Evolutionary conservation across 2,797 vertebrate genomes (phyloP), one percentile per base, ranked within the genome.

Genomic region (Synanceia verrucosa): DNA sequence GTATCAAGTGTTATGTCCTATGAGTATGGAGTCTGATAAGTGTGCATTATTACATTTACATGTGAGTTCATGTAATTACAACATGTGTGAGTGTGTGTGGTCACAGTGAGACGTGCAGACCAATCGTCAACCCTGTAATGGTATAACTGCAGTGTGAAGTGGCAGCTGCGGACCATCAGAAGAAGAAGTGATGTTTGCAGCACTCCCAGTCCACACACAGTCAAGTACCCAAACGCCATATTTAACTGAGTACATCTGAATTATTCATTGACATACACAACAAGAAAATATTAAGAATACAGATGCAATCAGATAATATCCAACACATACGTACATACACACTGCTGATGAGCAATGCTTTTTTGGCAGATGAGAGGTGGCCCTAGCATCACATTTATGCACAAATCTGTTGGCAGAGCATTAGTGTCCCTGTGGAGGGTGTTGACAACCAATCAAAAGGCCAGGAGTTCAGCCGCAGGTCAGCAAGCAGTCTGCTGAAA

Each of bases 391-490:
- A 68, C 56, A 66, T 70, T 78, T 81, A 59, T 47, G 62, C 28
- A 52, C 46, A 12, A 86, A 70, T 80, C 46, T 75, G 74, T 72
- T 76, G 58, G 66, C 34, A 50, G 24, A 67, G 36, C 43, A 66
- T 63, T n/a, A 65, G 46, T 62, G 56, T 79, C 77, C 65, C 72
- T 4, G 57, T 60, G 62, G 79, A 78, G 55, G 29, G 72, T 70
- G 86, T 51, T 89, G 86, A 88, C 86, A 77, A 33, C 70, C 80
- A 82, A 76, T 86, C 86, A 90, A 85, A 87, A 74, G 70, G 56
- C 52, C 80, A 82, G 46, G 33, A 76, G 90, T 78, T 89, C 82
- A 84, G 5, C 34, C 1, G 3, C 37, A 68, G 81, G 81, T 82
- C 70, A 82, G 41, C 31, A 70, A 56, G 34, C 65, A 46, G 57